Evolutionary conservation across 1,140 invertebrate species (phyloP).

Genomic region (Bombus confusus): DNA sequence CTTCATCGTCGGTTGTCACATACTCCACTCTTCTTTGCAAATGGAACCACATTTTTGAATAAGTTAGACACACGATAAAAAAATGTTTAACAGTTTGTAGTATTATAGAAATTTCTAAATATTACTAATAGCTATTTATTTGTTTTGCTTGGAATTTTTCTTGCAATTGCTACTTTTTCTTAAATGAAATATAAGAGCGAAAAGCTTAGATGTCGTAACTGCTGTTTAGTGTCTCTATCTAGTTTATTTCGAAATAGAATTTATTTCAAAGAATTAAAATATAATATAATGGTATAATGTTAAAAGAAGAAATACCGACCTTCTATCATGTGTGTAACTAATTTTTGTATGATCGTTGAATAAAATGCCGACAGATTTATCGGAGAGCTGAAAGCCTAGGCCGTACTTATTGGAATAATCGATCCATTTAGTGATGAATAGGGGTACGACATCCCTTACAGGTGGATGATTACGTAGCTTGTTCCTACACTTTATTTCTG

Average conservation of each 20-base stretch:
- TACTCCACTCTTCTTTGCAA: slow-evolving; percentile 93
- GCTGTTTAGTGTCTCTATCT: background rate
- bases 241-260: background rate
- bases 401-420: slow-evolving; percentile 91
- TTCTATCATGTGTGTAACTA: slow-evolving; percentile 84
- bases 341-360: slow-evolving; percentile 88
- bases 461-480: slow-evolving; percentile 78
- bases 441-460: slow-evolving; percentile 82
- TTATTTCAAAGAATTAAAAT: slow-evolving; percentile 1
- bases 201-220: background rate
- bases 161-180: background rate
- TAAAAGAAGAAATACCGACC: slow-evolving; percentile 78
- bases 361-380: slow-evolving; percentile 87
- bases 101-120: background rate
- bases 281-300: no score
- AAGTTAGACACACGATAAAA: background rate
- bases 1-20: slow-evolving; percentile 93
- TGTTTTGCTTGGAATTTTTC: background rate
- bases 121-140: background rate
- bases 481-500: slow-evolving; percentile 64
- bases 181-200: background rate
- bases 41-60: slow-evolving; percentile 1
- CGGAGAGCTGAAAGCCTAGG: slow-evolving; percentile 88
- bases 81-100: background rate
- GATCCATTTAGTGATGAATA: slow-evolving; percentile 89